These are phyloP conservation scores for Vidua macroura DNA, from an alignment of 2,113 vertebrate genomes.

Conservation along the genomic window DNA sequence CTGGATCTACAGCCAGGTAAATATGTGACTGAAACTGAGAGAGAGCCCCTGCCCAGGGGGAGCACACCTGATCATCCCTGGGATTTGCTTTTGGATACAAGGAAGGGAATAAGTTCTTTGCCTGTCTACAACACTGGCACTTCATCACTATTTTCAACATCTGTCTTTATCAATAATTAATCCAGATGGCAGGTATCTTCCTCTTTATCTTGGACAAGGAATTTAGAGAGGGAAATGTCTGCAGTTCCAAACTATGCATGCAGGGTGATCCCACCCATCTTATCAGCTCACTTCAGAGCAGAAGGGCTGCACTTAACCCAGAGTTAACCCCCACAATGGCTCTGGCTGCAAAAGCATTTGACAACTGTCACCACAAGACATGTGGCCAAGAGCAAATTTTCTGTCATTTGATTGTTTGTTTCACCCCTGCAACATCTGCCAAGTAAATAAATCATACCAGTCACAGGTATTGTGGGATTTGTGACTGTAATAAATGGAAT, in stretches of 20 bases:
- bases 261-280: neutral
- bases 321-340: neutral
- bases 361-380: neutral
- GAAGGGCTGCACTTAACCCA: neutral
- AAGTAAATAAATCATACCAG: neutral
- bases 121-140: neutral
- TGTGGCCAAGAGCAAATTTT: neutral
- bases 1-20: neutral
- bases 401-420: neutral
- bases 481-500: neutral
- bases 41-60: neutral
- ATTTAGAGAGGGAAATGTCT: neutral
- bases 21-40: neutral
- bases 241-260: neutral
- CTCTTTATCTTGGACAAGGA: neutral
- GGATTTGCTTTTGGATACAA: neutral
- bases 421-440: neutral
- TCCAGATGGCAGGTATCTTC: neutral
- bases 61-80: neutral
- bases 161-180: neutral
- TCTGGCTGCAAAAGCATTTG: neutral
- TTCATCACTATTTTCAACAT: neutral
- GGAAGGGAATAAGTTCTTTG: neutral
- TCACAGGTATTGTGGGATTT: neutral
- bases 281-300: neutral